phyloP scores from a whole-genome alignment of 2,113 vertebrate species.

The Plestiodon gilberti region DNA sequence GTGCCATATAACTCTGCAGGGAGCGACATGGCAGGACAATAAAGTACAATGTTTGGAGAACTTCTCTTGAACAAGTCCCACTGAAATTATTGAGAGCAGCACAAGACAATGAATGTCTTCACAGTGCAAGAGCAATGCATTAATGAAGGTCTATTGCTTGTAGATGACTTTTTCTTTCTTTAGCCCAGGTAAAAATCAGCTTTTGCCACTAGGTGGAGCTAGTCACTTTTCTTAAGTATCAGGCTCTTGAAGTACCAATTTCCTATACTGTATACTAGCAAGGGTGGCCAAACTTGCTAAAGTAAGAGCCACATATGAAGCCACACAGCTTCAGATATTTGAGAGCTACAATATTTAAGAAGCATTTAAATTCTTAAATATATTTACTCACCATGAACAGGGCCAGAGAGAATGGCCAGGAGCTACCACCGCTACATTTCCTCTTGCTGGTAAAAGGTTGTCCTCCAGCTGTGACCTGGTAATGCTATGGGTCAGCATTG shows the following conservation, averaged over 20 bases:
- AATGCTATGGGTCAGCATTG: too few species aligned
- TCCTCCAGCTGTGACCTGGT: too few species aligned
- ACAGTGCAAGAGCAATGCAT: background rate
- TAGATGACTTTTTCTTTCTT: background rate
- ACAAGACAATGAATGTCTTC: background rate
- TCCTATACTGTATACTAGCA: too few species aligned
- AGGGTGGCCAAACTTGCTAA: too few species aligned
- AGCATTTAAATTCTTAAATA: too few species aligned
- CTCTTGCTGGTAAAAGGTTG: too few species aligned
- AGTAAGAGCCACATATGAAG: too few species aligned
- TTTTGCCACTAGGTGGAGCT: conserved; percentile 29
- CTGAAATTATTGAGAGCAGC: background rate
- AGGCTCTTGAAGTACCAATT: background rate
- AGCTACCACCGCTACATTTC: too few species aligned
- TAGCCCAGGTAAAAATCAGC: background rate
- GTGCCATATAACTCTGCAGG: background rate
- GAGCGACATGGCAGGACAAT: background rate
- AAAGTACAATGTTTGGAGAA: background rate
- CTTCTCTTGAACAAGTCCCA: background rate
- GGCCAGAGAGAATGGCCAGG: too few species aligned
- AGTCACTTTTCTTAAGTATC: conserved; percentile 4
- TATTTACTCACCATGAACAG: too few species aligned
- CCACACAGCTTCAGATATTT: too few species aligned
- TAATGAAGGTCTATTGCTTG: background rate
- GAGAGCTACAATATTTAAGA: too few species aligned